Conservation (phyloP, 2,797 vertebrate species). For the Enteromius thamalakanensis region DNA sequence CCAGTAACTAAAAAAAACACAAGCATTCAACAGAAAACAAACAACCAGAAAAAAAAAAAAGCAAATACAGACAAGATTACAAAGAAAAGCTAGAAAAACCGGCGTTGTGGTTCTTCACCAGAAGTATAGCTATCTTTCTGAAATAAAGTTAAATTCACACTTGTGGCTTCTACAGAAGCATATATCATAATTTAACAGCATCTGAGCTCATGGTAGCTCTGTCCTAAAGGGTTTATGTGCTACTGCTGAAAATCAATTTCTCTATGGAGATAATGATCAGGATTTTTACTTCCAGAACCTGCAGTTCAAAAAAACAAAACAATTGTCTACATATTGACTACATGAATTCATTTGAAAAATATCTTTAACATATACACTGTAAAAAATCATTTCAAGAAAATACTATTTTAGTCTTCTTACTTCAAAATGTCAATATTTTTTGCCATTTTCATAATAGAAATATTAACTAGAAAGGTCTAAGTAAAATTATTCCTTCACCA, state of each 20-base stretch:
- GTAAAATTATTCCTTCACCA: background rate
- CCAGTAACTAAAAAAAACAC: background rate
- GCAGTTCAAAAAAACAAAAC: background rate
- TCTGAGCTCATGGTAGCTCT: background rate
- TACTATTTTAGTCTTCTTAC: background rate
- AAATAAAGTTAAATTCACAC: background rate
- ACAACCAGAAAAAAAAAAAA: background rate
- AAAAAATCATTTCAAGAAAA: background rate
- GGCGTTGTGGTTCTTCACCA: background rate
- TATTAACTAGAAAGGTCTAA: background rate
- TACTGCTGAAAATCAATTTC: background rate
- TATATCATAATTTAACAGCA: background rate
- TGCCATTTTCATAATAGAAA: background rate
- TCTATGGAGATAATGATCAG: background rate
- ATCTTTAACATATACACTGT: background rate
- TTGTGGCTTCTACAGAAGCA: background rate
- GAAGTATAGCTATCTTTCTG: background rate
- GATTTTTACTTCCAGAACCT: background rate
- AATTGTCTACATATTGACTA: background rate
- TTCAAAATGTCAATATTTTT: background rate
- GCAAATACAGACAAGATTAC: background rate
- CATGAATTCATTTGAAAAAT: background rate
- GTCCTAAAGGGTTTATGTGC: background rate
- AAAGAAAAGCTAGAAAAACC: background rate
- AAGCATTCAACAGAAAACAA: background rate